Evolutionary conservation across 2,888 invertebrate species (phyloP).

Genomic region (Agelastica alni): DNA sequence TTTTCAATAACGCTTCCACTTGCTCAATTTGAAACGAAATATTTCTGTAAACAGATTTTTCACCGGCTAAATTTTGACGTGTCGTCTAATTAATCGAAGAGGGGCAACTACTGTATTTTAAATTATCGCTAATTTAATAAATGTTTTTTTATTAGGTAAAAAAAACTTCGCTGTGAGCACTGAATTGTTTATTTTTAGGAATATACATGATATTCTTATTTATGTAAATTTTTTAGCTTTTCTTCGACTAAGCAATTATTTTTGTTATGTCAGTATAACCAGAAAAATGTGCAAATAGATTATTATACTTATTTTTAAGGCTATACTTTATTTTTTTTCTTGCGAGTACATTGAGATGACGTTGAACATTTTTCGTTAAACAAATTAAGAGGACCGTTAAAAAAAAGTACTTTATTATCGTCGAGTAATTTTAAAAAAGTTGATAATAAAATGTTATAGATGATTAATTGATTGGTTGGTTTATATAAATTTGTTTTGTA

Average conservation of each 20-base stretch:
- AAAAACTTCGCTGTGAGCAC: too few species aligned
- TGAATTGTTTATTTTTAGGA: slow-evolving; percentile 45
- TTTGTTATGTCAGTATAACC: slow-evolving; percentile 35
- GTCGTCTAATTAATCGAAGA: background rate
- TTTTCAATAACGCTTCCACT: background rate
- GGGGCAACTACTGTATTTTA: slow-evolving; percentile 20
- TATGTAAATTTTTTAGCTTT: slow-evolving; percentile 44
- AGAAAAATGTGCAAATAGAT: slow-evolving; percentile 36
- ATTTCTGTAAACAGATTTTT: too few species aligned
- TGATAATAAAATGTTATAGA: too few species aligned
- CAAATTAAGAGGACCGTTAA: too few species aligned
- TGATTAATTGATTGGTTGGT: too few species aligned
- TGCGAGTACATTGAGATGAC: background rate
- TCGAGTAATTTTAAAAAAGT: too few species aligned
- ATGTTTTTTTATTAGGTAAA: background rate
- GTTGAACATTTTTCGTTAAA: too few species aligned
- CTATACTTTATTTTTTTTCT: slow-evolving; percentile 33
- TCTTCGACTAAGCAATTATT: slow-evolving; percentile 36
- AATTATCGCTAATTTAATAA: background rate
- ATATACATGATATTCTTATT: slow-evolving; percentile 41
- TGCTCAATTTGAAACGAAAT: too few species aligned
- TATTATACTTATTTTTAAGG: slow-evolving; percentile 32
- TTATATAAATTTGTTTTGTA: too few species aligned
- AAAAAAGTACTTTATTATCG: too few species aligned
- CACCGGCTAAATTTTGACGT: too few species aligned